These are phyloP conservation scores for Diplodus sargus DNA, from an alignment of 2,797 vertebrate species.

Conservation along the genomic window DNA sequence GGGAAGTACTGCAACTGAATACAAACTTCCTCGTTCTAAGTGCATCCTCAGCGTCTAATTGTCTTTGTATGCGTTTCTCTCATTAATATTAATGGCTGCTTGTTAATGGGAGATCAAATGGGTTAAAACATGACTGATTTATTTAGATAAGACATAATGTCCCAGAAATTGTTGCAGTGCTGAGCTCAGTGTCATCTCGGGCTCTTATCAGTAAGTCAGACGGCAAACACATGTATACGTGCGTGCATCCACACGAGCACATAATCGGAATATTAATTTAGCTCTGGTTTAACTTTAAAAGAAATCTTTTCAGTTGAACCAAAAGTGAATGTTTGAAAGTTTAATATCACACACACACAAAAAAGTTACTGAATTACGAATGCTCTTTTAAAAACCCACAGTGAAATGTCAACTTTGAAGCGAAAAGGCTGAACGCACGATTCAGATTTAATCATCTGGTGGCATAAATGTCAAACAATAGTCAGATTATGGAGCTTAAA, in stretches of 20 bases:
- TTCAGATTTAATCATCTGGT: not conserved
- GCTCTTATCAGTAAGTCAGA: slow-evolving; percentile 2
- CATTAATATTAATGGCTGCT: slow-evolving; percentile 59
- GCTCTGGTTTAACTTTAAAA: not conserved
- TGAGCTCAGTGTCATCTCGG: slow-evolving; percentile 18
- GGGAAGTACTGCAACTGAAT: slow-evolving; percentile 44
- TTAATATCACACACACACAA: not conserved
- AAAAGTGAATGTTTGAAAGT: not conserved
- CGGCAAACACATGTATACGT: not conserved
- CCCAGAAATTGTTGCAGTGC: slow-evolving; percentile 14
- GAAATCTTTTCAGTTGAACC: not conserved
- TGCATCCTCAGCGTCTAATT: slow-evolving; percentile 53
- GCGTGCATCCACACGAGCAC: not conserved
- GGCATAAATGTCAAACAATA: slow-evolving; percentile 12
- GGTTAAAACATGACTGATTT: slow-evolving; percentile 58
- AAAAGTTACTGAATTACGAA: not conserved
- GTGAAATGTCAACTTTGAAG: not conserved
- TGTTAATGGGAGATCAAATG: slow-evolving; percentile 56
- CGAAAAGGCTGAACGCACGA: not conserved
- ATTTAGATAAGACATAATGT: slow-evolving; percentile 41
- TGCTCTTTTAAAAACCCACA: not conserved
- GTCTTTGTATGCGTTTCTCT: slow-evolving; percentile 36
- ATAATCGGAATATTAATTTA: not conserved
- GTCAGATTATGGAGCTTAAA: not conserved
- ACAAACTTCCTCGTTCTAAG: slow-evolving; percentile 50